phyloP scores from a whole-genome alignment of 2,797 vertebrate genomes.

The Uromys caudimaculatus region DNA sequence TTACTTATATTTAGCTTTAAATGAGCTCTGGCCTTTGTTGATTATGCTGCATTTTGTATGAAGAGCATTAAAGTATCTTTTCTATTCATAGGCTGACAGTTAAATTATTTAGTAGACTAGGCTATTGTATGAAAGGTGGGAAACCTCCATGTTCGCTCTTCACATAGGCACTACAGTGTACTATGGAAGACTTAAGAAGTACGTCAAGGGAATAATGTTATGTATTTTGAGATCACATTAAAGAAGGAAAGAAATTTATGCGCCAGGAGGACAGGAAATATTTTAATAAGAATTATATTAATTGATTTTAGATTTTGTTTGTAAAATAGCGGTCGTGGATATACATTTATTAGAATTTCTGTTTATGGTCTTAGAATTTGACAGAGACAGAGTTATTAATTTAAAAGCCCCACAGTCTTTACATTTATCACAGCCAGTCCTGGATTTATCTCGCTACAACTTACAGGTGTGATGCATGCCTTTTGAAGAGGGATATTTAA shows the following conservation, averaged over 20 bases:
- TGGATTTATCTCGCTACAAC: slow-evolving; percentile 68
- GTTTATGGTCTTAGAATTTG: slow-evolving; percentile 60
- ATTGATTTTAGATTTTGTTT: slow-evolving; percentile 82
- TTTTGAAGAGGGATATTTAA: slow-evolving; percentile 52
- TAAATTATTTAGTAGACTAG: slow-evolving; percentile 86
- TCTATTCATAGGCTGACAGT: slow-evolving; percentile 89
- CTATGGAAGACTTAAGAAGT: slow-evolving; percentile 86
- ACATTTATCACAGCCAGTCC: slow-evolving; percentile 52
- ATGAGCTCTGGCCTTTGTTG: slow-evolving; percentile 78
- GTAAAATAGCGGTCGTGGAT: slow-evolving; percentile 82
- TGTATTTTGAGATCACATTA: slow-evolving; percentile 84
- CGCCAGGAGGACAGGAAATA: slow-evolving; percentile 79
- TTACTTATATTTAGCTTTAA: not conserved
- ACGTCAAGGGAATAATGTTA: slow-evolving; percentile 82
- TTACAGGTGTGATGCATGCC: slow-evolving; percentile 65
- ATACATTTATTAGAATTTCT: slow-evolving; percentile 70
- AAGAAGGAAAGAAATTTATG: slow-evolving; percentile 83
- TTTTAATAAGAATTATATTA: slow-evolving; percentile 83
- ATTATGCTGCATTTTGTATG: slow-evolving; percentile 79
- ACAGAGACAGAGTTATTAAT: slow-evolving; percentile 65
- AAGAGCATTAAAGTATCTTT: slow-evolving; percentile 82
- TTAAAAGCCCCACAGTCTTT: not conserved
- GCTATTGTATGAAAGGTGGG: slow-evolving; percentile 86
- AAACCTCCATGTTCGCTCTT: slow-evolving; percentile 80
- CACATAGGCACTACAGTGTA: slow-evolving; percentile 79